These are phyloP conservation scores for Andricus grossulariae DNA, from an alignment of 1,140 invertebrate species.

Conservation along the genomic window DNA sequence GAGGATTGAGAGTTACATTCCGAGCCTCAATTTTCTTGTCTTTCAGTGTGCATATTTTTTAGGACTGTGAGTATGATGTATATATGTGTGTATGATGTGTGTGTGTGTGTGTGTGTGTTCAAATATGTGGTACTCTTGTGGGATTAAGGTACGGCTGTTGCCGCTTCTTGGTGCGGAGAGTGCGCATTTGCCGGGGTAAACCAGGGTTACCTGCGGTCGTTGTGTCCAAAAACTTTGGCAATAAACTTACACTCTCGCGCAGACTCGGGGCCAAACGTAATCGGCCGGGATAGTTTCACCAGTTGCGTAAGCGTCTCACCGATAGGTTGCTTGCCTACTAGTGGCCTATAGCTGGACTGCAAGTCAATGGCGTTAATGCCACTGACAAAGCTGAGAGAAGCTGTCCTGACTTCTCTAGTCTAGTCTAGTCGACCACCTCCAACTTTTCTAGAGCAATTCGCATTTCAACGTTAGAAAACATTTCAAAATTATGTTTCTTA, in stretches of 20 bases:
- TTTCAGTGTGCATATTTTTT: conserved; percentile 31
- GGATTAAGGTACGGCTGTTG: conserved; percentile 39
- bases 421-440: background rate
- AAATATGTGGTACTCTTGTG: background rate
- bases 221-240: conserved; percentile 76
- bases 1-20: background rate
- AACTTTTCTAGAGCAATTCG: background rate
- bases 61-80: background rate
- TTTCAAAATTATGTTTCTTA: no score
- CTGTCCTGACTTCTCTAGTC: background rate
- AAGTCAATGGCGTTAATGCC: conserved; percentile 29
- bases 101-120: background rate
- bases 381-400: conserved; percentile 1
- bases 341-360: conserved; percentile 47
- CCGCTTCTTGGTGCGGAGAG: conserved; percentile 50
- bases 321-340: conserved; percentile 54
- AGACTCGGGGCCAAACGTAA: conserved; percentile 61
- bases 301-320: conserved; percentile 59
- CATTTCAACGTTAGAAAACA: background rate
- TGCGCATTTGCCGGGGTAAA: conserved; percentile 61
- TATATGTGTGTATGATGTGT: background rate
- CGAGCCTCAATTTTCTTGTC: background rate
- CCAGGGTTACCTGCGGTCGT: conserved; percentile 74
- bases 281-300: conserved; percentile 68
- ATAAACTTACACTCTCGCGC: conserved; percentile 73